These are phyloP conservation scores for Cepphus grylle DNA, from an alignment of 2,113 vertebrate genomes.

Conservation along the genomic window DNA sequence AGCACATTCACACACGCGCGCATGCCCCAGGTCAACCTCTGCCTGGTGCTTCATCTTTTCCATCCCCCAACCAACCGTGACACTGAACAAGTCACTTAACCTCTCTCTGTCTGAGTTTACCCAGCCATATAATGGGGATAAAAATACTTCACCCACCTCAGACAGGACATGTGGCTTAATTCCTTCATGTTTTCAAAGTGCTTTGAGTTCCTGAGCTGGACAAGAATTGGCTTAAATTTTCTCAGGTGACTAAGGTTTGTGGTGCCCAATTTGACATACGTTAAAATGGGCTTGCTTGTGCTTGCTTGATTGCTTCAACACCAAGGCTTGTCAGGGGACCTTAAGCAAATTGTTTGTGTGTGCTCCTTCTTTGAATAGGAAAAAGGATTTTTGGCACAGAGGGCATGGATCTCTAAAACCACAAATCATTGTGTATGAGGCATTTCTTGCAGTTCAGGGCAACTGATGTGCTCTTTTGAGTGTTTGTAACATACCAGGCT, in stretches of 20 bases:
- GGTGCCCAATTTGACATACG: background rate
- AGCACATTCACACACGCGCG: background rate
- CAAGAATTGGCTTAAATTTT: background rate
- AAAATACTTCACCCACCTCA: background rate
- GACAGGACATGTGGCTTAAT: background rate
- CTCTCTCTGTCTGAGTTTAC: background rate
- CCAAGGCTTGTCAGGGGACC: background rate
- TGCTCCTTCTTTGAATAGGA: background rate
- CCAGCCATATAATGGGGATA: background rate
- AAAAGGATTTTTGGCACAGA: background rate
- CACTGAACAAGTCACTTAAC: background rate
- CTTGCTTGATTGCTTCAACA: background rate
- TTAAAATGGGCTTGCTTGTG: background rate
- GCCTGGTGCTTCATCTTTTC: background rate
- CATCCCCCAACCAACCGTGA: background rate
- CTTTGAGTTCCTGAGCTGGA: background rate
- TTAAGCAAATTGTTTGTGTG: background rate
- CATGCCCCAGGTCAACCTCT: background rate
- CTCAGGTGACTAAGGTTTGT: background rate
- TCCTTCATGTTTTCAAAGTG: background rate
- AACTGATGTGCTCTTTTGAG: background rate
- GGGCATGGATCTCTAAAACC: background rate
- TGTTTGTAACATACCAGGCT: background rate
- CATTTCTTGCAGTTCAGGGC: background rate
- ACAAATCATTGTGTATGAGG: background rate